Percentiles rank a stretch among this genome's conserved stretches.
Evolutionary conservation across 2,113 vertebrate genomes (phyloP).

Genomic region (Ancistrus triradiatus): DNA sequence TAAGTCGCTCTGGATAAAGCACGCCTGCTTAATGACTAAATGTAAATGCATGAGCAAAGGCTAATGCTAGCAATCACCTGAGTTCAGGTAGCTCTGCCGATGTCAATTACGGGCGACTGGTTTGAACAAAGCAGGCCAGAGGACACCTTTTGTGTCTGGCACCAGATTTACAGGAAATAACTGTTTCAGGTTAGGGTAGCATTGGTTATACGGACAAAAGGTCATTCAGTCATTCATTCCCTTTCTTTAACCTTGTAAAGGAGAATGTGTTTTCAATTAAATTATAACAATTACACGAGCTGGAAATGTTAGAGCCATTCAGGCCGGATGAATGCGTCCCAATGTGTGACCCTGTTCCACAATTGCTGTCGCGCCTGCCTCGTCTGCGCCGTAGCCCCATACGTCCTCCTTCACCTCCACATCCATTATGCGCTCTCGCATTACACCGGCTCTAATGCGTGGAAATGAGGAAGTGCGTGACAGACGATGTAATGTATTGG

Average conservation of each 20-base stretch:
- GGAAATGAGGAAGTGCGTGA: conserved; percentile 26
- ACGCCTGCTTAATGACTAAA: too few relatives aligned
- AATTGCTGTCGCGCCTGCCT: neutral
- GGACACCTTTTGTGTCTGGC: neutral
- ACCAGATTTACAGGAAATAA: neutral
- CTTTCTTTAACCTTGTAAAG: neutral
- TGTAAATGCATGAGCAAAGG: too few relatives aligned
- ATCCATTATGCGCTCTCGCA: conserved; percentile 15
- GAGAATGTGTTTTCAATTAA: neutral
- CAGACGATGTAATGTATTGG: conserved; percentile 24
- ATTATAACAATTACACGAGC: neutral
- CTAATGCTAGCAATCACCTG: neutral
- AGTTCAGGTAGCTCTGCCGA: too few relatives aligned
- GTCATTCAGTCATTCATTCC: neutral
- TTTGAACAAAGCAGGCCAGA: neutral
- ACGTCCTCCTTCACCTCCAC: conserved; percentile 33
- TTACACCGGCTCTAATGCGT: conserved; percentile 30
- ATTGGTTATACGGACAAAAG: neutral
- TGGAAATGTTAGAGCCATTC: neutral
- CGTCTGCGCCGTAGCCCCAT: neutral
- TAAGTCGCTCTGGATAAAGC: too few relatives aligned
- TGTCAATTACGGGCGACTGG: neutral
- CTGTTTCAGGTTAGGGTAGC: neutral
- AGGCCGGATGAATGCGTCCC: neutral
- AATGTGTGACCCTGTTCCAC: neutral